Evolutionary conservation across 2,113 vertebrate genomes (phyloP), one percentile per base, ranked within the genome.

Genomic region (Thinocorus orbignyianus): DNA sequence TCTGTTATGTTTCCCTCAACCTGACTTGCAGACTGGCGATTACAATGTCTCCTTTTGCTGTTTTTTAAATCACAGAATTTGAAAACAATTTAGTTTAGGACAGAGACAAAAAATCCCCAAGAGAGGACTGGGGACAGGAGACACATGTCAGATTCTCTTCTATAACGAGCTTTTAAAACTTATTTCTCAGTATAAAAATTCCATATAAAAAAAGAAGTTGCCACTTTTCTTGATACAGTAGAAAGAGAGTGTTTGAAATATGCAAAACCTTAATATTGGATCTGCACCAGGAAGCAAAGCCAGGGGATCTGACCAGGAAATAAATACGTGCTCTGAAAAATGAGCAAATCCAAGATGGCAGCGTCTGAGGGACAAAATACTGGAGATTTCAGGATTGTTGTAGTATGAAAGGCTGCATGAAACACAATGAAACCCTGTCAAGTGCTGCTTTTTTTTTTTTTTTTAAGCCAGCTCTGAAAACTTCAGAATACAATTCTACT

Each of bases 81-180:
- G 30, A 71, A 94, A 92, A 78, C 35, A 88, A 86, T 84, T 30
- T 64, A 48, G 51, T 88, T 94, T 93, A 90, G 65, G 55, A 54
- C 39, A 83, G 9, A 88, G 55, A 60, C 23, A 64, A 88, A 76
- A 86, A 83, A 57, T 64, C 20, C 55, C 24, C 80, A 44, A 39
- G 79, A 86, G 54, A 88, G 24, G 23, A 31, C 48, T 86, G 25
- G 65, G 15, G 51, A 79, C 60, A 71, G 35, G 9, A 93, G n/a
- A 86, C 41, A 71, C 2, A 41, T 24, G 35, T 44, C 73, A 92
- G 42, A 71, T 84, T 95, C 91, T 92, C 26, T 52, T 15, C 3
- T 31, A 20, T 80, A 86, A 94, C 64, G n/a, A 96, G 55, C 11
- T 80, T 93, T 86, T 58, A 88, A 88, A 81, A 39, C 30, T 88